Evolutionary conservation across 2,113 vertebrate genomes (phyloP), one percentile per base, ranked within the genome.

Genomic region (Nycticebus coucang): DNA sequence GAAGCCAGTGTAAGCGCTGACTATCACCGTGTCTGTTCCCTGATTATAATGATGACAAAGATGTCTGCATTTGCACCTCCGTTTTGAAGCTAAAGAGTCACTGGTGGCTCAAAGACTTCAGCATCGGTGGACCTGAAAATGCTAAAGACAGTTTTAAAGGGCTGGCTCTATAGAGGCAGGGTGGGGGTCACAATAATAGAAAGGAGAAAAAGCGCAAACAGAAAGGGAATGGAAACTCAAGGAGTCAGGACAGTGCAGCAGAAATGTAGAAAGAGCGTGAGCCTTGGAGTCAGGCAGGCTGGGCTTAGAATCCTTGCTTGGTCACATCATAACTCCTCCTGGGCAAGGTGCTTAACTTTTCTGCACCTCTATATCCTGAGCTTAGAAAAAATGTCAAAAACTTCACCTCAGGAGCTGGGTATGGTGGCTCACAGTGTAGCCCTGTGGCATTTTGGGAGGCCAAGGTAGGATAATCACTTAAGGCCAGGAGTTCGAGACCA

Each of bases 371-470:
- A 68, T 75, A 94, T 91, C 66, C 72, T 66, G 81, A 93, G 11
- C 37, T 92, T 88, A 64, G 28, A 80, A 92, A 95, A 95, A 17
- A 88, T 74, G 18, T n/a, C 62, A 60, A 80, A 59, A 89, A 83
- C n/a, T 60, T 91, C 4, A 57, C 30, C 55, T 69, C 37, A 57
- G 62, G 85, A 35, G 57, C 62, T 11, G 26, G 24, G 60, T 11
- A 26, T 26, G 4, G 60, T 62, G 4, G 60, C 24, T 62, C 60
- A 62, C 24, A 24, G 60, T 26, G 3, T 62, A 26, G 26, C 26
- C 24, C 24, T 62, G 26, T 62, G 26, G 22, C 24, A 62, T 11
- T 62, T 26, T 62, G 60, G 60, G 24, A 62, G 24, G 60, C 60
- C 10, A 11, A 62, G 1, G 60, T 24, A 26, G 60, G 60, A 11